Percentiles rank a stretch among this genome's conserved stretches.
Evolutionary conservation across 2,888 invertebrate genomes (phyloP).

Genomic region (Onchidella celtica): DNA sequence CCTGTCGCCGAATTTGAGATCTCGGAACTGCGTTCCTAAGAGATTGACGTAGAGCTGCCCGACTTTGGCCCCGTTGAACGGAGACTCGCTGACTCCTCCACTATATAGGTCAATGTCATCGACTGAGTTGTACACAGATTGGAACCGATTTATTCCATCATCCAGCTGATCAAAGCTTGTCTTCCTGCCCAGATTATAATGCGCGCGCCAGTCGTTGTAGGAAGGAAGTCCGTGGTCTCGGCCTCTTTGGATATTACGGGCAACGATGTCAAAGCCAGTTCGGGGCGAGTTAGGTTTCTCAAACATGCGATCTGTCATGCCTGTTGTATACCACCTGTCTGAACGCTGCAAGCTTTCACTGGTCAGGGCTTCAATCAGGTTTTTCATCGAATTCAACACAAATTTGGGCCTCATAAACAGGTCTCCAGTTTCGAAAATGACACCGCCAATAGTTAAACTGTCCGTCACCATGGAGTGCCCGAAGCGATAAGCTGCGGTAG

Average conservation of each 20-base stretch:
- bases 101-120: constrained; percentile 35
- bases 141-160: not conserved
- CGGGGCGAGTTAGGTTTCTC: not conserved
- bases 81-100: constrained; percentile 1
- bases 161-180: not conserved
- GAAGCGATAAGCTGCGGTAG: constrained; percentile 55
- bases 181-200: constrained; percentile 48
- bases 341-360: constrained; percentile 37
- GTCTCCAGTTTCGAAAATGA: not conserved
- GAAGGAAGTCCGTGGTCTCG: constrained; percentile 48
- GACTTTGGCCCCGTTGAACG: not conserved
- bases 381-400: constrained; percentile 40
- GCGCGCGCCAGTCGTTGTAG: constrained; percentile 47
- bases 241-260: constrained; percentile 47
- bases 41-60: constrained; percentile 7
- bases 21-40: not conserved
- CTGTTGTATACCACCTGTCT: constrained; percentile 44
- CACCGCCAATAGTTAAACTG: constrained; percentile 28
- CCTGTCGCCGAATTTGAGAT: constrained; percentile 24
- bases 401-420: constrained; percentile 51
- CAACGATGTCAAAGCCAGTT: constrained; percentile 42
- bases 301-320: constrained; percentile 33
- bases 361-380: constrained; percentile 46
- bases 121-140: constrained; percentile 4
- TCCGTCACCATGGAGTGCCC: constrained; percentile 56